Evolutionary conservation across 2,797 vertebrate species (phyloP).

Genomic region (Phyllotis vaccarum): DNA sequence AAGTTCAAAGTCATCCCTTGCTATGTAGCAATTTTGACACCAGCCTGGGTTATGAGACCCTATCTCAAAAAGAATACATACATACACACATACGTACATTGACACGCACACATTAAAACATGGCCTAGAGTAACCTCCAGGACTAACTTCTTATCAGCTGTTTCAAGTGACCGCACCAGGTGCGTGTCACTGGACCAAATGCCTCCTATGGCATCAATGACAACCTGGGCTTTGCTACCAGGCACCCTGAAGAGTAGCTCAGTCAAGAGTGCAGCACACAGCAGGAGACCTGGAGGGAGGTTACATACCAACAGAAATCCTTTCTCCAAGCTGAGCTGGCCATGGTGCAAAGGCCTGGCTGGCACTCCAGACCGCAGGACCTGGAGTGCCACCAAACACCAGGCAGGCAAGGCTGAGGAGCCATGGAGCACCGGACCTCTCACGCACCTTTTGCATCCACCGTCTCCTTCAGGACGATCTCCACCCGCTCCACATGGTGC

Average conservation of each 20-base stretch:
- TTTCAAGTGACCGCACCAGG: not conserved
- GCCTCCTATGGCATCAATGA: not conserved
- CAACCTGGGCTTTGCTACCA: fast-evolving
- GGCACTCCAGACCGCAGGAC: not conserved
- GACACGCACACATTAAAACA: not conserved
- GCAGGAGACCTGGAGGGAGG: not conserved
- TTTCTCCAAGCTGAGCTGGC: not conserved
- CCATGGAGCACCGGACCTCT: fast-evolving
- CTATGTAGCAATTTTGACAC: not conserved
- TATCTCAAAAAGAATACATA: not conserved
- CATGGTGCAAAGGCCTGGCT: not conserved
- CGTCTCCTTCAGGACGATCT: slow-evolving; percentile 96
- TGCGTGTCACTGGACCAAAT: fast-evolving
- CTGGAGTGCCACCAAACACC: fast-evolving
- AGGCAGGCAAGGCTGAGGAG: not conserved
- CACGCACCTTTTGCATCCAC: slow-evolving; percentile 95
- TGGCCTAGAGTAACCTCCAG: not conserved
- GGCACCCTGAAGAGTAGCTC: not conserved
- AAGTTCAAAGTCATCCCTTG: not conserved
- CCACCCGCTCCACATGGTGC: slow-evolving; percentile 95
- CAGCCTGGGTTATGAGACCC: not conserved
- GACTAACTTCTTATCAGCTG: not conserved
- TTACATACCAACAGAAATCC: not conserved
- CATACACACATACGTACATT: not conserved
- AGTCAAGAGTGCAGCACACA: not conserved